Percentiles rank a stretch among this genome's conserved stretches.
Conservation (phyloP, 2,113 vertebrate genomes). For the Carassius auratus region DNA sequence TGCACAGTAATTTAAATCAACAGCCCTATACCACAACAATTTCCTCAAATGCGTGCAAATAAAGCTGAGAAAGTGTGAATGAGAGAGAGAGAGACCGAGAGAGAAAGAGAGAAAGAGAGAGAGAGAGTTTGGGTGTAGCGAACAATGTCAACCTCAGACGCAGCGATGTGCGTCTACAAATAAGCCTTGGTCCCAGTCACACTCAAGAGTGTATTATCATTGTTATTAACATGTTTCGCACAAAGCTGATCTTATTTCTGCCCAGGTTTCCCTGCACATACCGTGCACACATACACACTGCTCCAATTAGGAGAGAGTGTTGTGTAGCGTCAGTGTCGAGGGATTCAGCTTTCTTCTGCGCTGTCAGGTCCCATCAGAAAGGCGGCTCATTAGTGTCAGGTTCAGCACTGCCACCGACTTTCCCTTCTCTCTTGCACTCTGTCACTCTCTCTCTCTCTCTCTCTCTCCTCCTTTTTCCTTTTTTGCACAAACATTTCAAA, state of each 20-base stretch:
- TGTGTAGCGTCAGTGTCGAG: conserved; percentile 79
- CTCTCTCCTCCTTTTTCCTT: conserved; percentile 54
- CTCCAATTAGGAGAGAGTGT: conserved; percentile 81
- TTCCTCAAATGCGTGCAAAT: conserved; percentile 42
- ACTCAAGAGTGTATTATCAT: conserved; percentile 53
- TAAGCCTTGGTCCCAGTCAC: conserved; percentile 46
- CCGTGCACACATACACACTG: conserved; percentile 73
- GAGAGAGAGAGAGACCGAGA: conserved; percentile 13
- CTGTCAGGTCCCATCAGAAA: conserved; percentile 84
- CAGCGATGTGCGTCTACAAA: conserved; percentile 47
- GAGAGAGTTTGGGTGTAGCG: neutral
- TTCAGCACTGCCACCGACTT: conserved; percentile 78
- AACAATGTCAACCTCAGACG: conserved; percentile 51
- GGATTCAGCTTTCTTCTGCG: conserved; percentile 82
- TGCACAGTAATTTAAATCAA: conserved; percentile 48
- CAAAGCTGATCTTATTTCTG: conserved; percentile 51
- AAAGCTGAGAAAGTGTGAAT: conserved; percentile 16
- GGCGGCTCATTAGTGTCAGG: conserved; percentile 84
- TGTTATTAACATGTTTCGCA: conserved; percentile 56
- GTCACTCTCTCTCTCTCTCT: conserved; percentile 48
- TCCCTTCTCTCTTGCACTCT: conserved; percentile 64
- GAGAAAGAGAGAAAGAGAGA: conserved; percentile 23
- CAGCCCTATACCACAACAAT: conserved; percentile 33
- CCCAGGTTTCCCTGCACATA: conserved; percentile 60
- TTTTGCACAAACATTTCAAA: conserved; percentile 57